Conservation (phyloP, 2,113 vertebrate species). For the Nansenia antarctica region DNA sequence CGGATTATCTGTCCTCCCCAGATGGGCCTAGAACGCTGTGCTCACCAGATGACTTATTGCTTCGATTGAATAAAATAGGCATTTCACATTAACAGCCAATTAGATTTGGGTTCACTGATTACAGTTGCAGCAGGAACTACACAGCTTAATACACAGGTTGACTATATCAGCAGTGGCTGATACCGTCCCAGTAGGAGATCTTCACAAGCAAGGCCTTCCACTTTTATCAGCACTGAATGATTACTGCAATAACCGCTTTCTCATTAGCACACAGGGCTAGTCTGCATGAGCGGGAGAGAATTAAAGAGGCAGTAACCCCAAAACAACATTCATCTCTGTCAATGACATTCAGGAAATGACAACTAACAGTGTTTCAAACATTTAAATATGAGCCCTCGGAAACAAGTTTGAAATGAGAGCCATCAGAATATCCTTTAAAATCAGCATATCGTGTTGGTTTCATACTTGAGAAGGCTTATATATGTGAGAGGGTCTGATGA, state of each 20-base stretch:
- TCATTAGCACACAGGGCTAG: constrained; percentile 26
- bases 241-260: constrained; percentile 34
- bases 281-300: constrained; percentile 1
- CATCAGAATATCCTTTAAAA: too few species aligned
- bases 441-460: too few species aligned
- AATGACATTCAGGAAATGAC: too few species aligned
- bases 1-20: constrained; percentile 19
- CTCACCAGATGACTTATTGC: constrained; percentile 27
- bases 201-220: constrained; percentile 25
- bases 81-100: constrained; percentile 43
- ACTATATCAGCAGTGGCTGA: constrained; percentile 44
- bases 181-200: constrained; percentile 22
- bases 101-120: constrained; percentile 35
- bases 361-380: too few species aligned
- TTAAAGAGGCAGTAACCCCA: background rate
- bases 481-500: too few species aligned
- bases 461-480: too few species aligned
- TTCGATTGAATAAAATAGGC: constrained; percentile 30
- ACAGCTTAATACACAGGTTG: constrained; percentile 20
- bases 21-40: constrained; percentile 2
- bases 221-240: constrained; percentile 39
- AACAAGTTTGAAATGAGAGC: too few species aligned
- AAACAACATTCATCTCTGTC: constrained; percentile 7
- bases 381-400: too few species aligned
- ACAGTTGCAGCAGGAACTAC: constrained; percentile 13